Base-by-base conservation (phyloP, 2,888 invertebrate genomes). In the Temnothorax rugatulus region DNA sequence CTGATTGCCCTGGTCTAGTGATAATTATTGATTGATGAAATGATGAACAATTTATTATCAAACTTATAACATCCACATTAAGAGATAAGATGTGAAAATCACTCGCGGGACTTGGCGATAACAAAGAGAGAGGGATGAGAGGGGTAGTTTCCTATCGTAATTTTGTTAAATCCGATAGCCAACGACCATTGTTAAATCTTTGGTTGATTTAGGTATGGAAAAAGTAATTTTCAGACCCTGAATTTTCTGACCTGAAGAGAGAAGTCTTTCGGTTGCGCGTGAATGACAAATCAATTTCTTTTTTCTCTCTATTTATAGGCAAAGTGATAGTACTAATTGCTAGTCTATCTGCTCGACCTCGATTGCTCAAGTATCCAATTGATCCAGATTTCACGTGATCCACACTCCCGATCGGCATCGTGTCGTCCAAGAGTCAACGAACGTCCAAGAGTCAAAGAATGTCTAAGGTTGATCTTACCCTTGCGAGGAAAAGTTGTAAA, bases 401-500 rank as follows among this genome's bases (percentile, higher is more conserved):
- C 47, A 34, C 18, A 29, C n/a, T 2, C 7, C 4, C 21, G 63
- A 47, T 75, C 8, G 41, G n/a, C 44, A 54, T 41, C 4, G 18
- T 29, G 57, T n/a, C 21, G 59, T 13, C 79, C 34, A 79, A 79
- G 79, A 79, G 79, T 79, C 79, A 79, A 59, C 34, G 21, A 57
- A 34, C 57, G 79, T 79, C 18, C 47, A n/a, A n/a, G n/a, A n/a
- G n/a, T n/a, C n/a, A n/a, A n/a, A 71, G 18, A 47, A 57, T 44
- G 57, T 69, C 21, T 44, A n/a, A 38, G 57, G 13, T 44, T 57
- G 41, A 57, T 44, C 4, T 47, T 57, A 11, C 2, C 21, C 34
- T 44, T 13, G 25, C 25, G 59, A 57, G 15, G 29, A 57, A 71
- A 79, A 57, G 47, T 79, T 79, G 71, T 59, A 21, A 34, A 79